A percentile compares a stretch with the other conserved stretches of the same genome.
These are phyloP conservation scores for Blennius ocellaris DNA, from an alignment of 2,113 vertebrate genomes.

Conservation along the genomic window DNA sequence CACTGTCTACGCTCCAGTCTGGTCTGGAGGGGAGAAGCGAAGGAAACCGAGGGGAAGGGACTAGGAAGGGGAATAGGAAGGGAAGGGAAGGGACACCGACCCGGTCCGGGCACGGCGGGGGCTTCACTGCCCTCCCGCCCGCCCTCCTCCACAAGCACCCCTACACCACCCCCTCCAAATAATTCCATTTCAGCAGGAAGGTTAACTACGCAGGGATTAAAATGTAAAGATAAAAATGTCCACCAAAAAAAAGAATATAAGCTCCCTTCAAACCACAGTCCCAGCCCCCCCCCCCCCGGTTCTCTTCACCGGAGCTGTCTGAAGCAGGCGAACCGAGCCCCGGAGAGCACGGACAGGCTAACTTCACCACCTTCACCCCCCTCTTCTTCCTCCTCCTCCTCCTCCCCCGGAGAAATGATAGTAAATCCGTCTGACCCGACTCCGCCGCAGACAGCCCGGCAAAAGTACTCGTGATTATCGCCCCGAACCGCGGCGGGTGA, in stretches of 20 bases:
- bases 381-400: neutral
- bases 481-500: neutral
- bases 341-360: conserved; percentile 19
- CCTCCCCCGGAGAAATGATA: neutral
- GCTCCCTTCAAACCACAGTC: too few relatives aligned
- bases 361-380: conserved; percentile 13
- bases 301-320: neutral
- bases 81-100: conserved; percentile 1
- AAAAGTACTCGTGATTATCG: neutral
- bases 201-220: too few relatives aligned
- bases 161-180: too few relatives aligned
- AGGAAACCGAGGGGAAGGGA: neutral
- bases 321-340: conserved; percentile 25
- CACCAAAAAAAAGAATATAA: too few relatives aligned
- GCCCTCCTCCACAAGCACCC: too few relatives aligned
- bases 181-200: too few relatives aligned
- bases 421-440: neutral
- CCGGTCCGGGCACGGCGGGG: conserved; percentile 8
- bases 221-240: too few relatives aligned
- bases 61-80: too few relatives aligned
- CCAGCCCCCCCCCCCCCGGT: too few relatives aligned
- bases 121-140: conserved; percentile 19
- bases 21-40: conserved; percentile 11
- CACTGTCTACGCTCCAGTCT: conserved; percentile 74
- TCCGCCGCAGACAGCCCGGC: neutral